Base-by-base conservation (phyloP, 2,797 vertebrate species). In the Forpus xanthops region DNA sequence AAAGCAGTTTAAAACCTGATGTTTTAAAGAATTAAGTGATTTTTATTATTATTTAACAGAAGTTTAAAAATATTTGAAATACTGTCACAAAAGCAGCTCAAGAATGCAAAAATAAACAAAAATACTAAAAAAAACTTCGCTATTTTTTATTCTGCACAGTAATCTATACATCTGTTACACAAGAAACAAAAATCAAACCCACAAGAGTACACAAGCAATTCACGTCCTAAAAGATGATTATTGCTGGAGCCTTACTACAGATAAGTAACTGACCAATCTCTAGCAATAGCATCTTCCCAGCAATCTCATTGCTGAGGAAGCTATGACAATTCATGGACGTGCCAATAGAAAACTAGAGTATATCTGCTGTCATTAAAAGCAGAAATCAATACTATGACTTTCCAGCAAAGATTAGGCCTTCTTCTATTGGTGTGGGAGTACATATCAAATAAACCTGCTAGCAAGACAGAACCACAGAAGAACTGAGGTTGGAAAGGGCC, bases 291-390 rank as follows among this genome's bases (percentile, higher is more conserved):
- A 78, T 35, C 39, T 81, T 14, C 60, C 75, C 85, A 93, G 67
- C 39, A 66, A 70, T 49, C 39, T 67, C 85, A 79, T 5, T 35
- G 27, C 44, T 87, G 82, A 67, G 65, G 52, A 87, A 79, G 18
- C 6, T 37, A 42, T 0, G 1, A 68, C 21, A 81, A 50, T 27
- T 73, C 8, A 39, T 1, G 0, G 27, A 44, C 13, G 31, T 33
- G 33, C 39, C 35, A 86, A 25, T 0, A 73, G 44, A 86, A 93
- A 85, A 81, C 21, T 1, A 52, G 35, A 92, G 16, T 41, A 37
- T 70, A 86, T 5, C 35, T 55, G 27, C 86, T 62, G 31, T 60
- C 16, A 6, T 23, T 66, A 91, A 53, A 90, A 76, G 50, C 25
- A 86, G 9, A 0, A 0, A 76, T 41, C 39, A 76, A 79, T 86